phyloP scores from a whole-genome alignment of 2,888 invertebrate genomes.

The Falcaria lacertinaria region DNA sequence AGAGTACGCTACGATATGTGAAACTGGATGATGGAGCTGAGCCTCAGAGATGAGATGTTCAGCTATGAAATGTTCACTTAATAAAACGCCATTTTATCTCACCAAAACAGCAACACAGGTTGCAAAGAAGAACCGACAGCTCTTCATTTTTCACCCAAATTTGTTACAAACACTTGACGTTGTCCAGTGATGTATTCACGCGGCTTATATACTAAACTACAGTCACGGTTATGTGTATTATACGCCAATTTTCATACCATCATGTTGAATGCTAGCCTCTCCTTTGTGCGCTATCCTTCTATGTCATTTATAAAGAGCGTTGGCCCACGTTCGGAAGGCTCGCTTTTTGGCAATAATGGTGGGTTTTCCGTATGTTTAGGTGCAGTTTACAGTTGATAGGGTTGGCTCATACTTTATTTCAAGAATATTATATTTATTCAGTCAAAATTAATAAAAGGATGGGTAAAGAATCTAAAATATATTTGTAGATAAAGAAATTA shows the following conservation, averaged over 20 bases:
- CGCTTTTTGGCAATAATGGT: too few relatives aligned
- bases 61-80: too few relatives aligned
- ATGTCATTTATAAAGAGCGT: neutral
- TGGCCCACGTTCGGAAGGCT: neutral
- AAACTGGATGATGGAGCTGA: too few relatives aligned
- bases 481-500: too few relatives aligned
- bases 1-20: too few relatives aligned
- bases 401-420: too few relatives aligned
- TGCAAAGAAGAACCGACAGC: conserved; percentile 10
- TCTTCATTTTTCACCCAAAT: conserved; percentile 14
- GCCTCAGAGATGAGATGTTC: too few relatives aligned
- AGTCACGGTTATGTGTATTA: neutral
- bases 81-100: conserved; percentile 11
- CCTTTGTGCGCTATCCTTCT: neutral
- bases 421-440: too few relatives aligned
- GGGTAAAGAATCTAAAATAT: too few relatives aligned
- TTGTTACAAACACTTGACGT: conserved; percentile 9
- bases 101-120: conserved; percentile 18
- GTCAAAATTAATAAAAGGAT: too few relatives aligned
- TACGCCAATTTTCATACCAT: neutral
- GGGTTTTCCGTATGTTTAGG: too few relatives aligned
- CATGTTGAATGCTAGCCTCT: neutral
- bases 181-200: conserved; percentile 14
- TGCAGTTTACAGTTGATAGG: too few relatives aligned
- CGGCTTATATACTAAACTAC: neutral